These are phyloP conservation scores for Drosophila hamatofila DNA, from an alignment of 2,888 invertebrate species.

Conservation along the genomic window DNA sequence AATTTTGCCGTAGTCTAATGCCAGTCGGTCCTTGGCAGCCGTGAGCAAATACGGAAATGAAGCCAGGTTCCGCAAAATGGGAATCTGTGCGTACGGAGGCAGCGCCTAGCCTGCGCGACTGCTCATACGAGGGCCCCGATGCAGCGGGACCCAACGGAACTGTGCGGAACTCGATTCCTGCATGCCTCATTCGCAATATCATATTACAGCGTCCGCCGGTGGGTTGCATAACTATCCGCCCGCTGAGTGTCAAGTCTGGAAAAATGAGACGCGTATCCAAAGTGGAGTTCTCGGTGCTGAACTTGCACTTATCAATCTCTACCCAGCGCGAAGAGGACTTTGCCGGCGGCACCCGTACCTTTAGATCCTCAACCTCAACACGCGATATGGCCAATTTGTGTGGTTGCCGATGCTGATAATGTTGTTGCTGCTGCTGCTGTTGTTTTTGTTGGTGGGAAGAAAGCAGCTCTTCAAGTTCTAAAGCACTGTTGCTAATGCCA, in stretches of 20 bases:
- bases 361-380: constrained; percentile 83
- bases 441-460: constrained; percentile 55
- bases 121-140: constrained; percentile 64
- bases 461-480: constrained; percentile 68
- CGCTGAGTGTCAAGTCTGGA: constrained; percentile 92
- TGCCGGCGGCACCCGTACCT: constrained; percentile 89
- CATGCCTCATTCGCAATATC: constrained; percentile 91
- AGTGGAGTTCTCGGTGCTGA: constrained; percentile 90
- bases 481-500: constrained; percentile 44
- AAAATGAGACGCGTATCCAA: constrained; percentile 91
- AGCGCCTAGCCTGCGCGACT: constrained; percentile 76
- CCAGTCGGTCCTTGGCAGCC: constrained; percentile 88
- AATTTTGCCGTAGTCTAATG: constrained; percentile 82
- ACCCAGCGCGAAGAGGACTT: constrained; percentile 88
- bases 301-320: constrained; percentile 90
- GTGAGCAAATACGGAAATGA: constrained; percentile 94
- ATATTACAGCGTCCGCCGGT: constrained; percentile 89
- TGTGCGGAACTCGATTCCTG: constrained; percentile 92
- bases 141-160: constrained; percentile 86
- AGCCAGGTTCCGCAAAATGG: constrained; percentile 93
- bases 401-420: constrained; percentile 66
- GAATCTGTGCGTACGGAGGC: constrained; percentile 89
- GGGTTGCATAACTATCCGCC: constrained; percentile 88
- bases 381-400: constrained; percentile 74
- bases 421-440: constrained; percentile 57